Percentiles rank a stretch among this genome's conserved stretches.
These are phyloP conservation scores for Drosophila carrolli DNA, from an alignment of 1,140 invertebrate genomes.

Conservation along the genomic window DNA sequence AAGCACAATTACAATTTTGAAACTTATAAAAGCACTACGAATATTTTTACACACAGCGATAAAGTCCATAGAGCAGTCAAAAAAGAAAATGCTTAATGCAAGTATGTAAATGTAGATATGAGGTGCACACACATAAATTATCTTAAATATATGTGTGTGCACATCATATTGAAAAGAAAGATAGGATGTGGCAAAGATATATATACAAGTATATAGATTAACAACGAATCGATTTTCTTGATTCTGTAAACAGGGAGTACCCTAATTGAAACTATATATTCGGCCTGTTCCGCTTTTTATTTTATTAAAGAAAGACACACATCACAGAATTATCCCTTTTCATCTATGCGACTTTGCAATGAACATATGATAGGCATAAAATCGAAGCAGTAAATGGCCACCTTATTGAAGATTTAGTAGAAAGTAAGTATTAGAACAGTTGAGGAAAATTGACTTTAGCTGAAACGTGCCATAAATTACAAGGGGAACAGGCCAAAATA, in stretches of 20 bases:
- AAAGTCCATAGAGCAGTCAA: slow-evolving; percentile 32
- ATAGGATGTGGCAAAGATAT: slow-evolving; percentile 13
- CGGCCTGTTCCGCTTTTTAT: background rate
- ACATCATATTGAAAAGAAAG: background rate
- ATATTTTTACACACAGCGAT: slow-evolving; percentile 52
- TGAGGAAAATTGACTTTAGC: background rate
- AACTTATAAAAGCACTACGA: slow-evolving; percentile 45
- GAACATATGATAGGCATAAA: too few relatives aligned
- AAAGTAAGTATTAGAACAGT: background rate
- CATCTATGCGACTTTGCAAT: too few relatives aligned
- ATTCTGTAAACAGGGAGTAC: background rate
- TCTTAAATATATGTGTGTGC: background rate
- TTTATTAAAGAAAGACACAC: too few relatives aligned
- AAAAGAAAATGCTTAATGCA: slow-evolving; percentile 32
- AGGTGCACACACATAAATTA: slow-evolving; percentile 2
- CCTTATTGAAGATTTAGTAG: background rate
- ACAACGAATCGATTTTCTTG: slow-evolving; percentile 1
- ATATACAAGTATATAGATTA: slow-evolving; percentile 7
- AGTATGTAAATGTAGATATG: slow-evolving; percentile 14
- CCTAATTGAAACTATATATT: background rate
- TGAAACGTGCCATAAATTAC: background rate
- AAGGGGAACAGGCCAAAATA: background rate
- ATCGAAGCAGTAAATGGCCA: background rate
- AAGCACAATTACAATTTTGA: slow-evolving; percentile 40
- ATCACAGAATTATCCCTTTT: too few relatives aligned